Evolutionary conservation across 2,888 invertebrate species (phyloP), one percentile per base, ranked within the genome.

Genomic region (Quadroppia sp.): DNA sequence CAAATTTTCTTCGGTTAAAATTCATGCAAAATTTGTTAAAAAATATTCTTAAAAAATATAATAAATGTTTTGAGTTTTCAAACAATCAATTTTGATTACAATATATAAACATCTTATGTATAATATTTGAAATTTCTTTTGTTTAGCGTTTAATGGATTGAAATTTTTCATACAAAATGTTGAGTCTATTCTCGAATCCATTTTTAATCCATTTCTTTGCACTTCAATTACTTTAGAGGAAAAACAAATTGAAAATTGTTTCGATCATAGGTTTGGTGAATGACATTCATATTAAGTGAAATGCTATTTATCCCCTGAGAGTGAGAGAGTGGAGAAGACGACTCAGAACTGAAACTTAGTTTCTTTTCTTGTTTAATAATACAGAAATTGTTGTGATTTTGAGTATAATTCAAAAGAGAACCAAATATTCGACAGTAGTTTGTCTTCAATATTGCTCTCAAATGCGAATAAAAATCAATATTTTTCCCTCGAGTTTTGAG

Each of bases 201-300:
- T 20, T 20, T 50, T 20, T 50, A 50, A 50, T 50, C 50, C 50
- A 50, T 4, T 50, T 50, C 50, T 20, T n/a, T 50, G 17, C 59
- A 59, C 30, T 30, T 59, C 59, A 28, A 59, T 59, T 59, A 59
- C 15, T 59, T 30, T 13, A 28, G 59, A 32, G 3, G 23, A 59
- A 59, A 59, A 59, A 59, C 59, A 59, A 59, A 15, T 59, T 59
- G 59, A 59, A 59, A 25, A 53, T 25, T 15, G 32, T 28, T 59
- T 59, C 15, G 28, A 28, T 59, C 59, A 59, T 11, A 28, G 32
- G 11, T 59, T 28, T 25, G 59, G 28, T 30, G 59, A 59, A n/a
- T 40, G 36, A 69, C 69, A 25, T 40, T 69, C 20, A 69, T 45
- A 45, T 32, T 40, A 69, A 69, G 69, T 69, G 69, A 69, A 23